Evolutionary conservation across 2,888 invertebrate genomes (phyloP).

Genomic region (Amorpha juglandis): DNA sequence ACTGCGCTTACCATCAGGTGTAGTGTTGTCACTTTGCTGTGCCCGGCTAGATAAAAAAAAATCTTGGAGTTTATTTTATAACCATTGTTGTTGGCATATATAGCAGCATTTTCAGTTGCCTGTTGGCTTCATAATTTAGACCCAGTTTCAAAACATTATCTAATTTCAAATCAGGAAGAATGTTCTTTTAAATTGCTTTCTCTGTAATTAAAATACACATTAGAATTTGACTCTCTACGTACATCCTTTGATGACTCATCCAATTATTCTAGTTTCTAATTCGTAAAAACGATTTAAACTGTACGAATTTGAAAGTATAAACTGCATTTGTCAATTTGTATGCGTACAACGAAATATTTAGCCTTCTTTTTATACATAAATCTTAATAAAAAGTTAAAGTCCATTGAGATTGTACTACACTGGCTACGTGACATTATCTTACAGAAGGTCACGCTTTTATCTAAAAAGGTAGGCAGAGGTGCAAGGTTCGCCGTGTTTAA

Average conservation of each 20-base stretch:
- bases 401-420: not conserved
- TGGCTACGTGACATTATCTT: not conserved
- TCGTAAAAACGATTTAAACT: not conserved
- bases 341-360: not conserved
- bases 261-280: slow-evolving; percentile 3
- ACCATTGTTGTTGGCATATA: too few relatives aligned
- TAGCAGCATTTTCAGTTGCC: too few relatives aligned
- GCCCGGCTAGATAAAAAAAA: too few relatives aligned
- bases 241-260: slow-evolving; percentile 5
- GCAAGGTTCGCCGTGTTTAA: too few relatives aligned
- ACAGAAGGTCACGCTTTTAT: not conserved
- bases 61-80: too few relatives aligned
- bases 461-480: not conserved
- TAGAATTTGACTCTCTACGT: not conserved
- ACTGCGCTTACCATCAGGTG: too few relatives aligned
- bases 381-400: slow-evolving; percentile 9
- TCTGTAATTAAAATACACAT: not conserved
- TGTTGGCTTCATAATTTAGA: too few relatives aligned
- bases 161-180: not conserved
- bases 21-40: too few relatives aligned
- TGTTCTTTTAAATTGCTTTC: not conserved
- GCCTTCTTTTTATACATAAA: slow-evolving; percentile 1
- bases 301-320: not conserved
- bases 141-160: too few relatives aligned
- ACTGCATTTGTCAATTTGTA: not conserved